Conservation (phyloP, 2,113 vertebrate species). For the Neodon shergylaensis region DNA sequence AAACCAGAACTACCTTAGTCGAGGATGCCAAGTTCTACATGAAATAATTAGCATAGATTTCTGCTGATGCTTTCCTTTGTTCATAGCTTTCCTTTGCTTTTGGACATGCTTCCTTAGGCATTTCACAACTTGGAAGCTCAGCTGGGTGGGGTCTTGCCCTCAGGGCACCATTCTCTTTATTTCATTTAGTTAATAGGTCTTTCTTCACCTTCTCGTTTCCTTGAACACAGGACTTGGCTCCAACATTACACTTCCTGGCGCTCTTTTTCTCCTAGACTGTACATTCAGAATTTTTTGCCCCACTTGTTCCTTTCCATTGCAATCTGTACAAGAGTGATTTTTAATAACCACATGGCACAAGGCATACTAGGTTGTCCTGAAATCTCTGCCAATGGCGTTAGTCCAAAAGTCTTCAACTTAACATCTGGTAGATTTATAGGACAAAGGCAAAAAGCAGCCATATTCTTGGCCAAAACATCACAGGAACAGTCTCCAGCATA, state of each 20-base stretch:
- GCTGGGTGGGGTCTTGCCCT: not conserved
- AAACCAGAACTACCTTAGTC: not conserved
- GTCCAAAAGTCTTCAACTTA: not conserved
- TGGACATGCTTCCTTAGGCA: not conserved
- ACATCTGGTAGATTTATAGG: not conserved
- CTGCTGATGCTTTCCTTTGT: not conserved
- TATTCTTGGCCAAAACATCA: not conserved
- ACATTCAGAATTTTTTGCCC: no score
- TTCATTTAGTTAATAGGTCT: not conserved
- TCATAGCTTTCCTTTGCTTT: not conserved
- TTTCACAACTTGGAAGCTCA: not conserved
- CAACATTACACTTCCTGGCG: not conserved
- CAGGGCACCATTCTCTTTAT: not conserved
- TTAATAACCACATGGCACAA: not conserved
- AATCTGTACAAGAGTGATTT: not conserved
- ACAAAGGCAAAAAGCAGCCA: not conserved
- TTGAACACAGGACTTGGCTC: not conserved
- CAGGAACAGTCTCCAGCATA: not conserved
- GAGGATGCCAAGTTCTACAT: not conserved
- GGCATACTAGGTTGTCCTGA: not conserved
- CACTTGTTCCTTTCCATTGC: not conserved
- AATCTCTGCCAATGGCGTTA: not conserved
- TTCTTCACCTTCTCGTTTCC: not conserved
- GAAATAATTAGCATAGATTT: not conserved
- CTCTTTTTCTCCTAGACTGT: not conserved